Conservation (phyloP, 2,888 invertebrate species). For the Chaitophorus viminalis region DNA sequence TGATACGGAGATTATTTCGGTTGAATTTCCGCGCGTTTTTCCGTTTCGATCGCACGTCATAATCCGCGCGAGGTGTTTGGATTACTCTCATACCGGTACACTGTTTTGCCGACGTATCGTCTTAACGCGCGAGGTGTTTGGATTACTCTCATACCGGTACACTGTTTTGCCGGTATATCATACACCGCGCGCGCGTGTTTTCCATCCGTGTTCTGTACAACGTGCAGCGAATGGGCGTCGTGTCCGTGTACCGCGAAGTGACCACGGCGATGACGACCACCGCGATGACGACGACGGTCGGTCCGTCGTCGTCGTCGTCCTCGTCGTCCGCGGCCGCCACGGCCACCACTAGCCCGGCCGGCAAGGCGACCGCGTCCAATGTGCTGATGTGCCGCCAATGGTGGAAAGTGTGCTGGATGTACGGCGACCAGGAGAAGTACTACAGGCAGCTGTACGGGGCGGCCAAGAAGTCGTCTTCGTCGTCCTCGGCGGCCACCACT, state of each 20-base stretch:
- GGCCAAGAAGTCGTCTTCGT: conserved; percentile 36
- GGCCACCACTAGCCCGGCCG: too few relatives aligned
- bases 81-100: too few relatives aligned
- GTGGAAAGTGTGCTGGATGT: conserved; percentile 91
- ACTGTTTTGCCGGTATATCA: too few relatives aligned
- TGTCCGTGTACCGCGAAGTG: conserved; percentile 57
- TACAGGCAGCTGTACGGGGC: conserved; percentile 82
- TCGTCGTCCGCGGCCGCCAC: background rate
- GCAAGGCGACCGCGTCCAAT: conserved; percentile 72
- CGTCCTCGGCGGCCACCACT: conserved; percentile 33
- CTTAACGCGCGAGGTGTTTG: too few relatives aligned
- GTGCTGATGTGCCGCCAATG: conserved; percentile 86
- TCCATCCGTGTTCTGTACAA: too few relatives aligned
- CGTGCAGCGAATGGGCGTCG: conserved; percentile 30
- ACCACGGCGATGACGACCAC: conserved; percentile 2
- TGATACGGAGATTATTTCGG: background rate
- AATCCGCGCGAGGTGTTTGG: too few relatives aligned
- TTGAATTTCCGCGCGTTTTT: too few relatives aligned
- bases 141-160: too few relatives aligned
- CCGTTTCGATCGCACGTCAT: too few relatives aligned
- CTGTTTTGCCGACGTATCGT: too few relatives aligned
- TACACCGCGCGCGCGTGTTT: too few relatives aligned
- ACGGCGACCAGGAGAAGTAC: conserved; percentile 86
- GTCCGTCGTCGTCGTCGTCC: background rate
- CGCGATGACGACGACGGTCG: background rate